phyloP scores from a whole-genome alignment of 64 coral and sea anemone genomes.

The Stylophora pistillata region DNA sequence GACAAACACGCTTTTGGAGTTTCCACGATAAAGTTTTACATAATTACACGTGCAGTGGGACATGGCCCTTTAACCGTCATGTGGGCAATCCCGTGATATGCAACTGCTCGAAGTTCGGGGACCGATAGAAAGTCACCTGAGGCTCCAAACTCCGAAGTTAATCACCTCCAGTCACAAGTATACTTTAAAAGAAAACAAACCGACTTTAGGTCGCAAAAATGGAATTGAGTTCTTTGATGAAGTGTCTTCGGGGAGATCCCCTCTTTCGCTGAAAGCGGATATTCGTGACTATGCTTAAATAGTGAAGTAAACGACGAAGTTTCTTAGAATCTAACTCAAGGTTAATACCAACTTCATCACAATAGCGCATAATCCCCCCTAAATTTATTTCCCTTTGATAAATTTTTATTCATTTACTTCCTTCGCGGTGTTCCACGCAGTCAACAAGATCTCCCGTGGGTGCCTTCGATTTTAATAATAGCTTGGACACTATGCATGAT shows the following conservation, averaged over 20 bases:
- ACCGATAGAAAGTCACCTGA: background rate
- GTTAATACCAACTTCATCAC: no score
- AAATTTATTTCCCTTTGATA: no score
- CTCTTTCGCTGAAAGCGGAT: slow-evolving; percentile 25
- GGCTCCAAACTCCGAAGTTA: background rate
- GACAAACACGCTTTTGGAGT: no score
- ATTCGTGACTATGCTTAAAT: background rate
- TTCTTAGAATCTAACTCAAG: no score
- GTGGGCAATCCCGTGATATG: background rate
- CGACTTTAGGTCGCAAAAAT: background rate
- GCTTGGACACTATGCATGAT: no score
- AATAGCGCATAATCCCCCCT: no score
- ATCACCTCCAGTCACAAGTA: background rate
- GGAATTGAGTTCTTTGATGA: background rate
- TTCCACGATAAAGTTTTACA: no score
- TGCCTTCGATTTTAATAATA: no score
- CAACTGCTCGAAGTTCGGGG: background rate
- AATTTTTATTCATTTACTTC: no score
- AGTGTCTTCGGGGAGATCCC: background rate
- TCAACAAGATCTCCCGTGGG: no score
- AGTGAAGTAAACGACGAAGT: background rate
- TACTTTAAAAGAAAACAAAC: background rate
- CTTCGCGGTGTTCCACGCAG: no score
- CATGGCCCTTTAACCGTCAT: background rate
- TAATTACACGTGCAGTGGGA: no score